phyloP scores from a whole-genome alignment of 2,113 vertebrate species.

The Crotalus viridis region DNA sequence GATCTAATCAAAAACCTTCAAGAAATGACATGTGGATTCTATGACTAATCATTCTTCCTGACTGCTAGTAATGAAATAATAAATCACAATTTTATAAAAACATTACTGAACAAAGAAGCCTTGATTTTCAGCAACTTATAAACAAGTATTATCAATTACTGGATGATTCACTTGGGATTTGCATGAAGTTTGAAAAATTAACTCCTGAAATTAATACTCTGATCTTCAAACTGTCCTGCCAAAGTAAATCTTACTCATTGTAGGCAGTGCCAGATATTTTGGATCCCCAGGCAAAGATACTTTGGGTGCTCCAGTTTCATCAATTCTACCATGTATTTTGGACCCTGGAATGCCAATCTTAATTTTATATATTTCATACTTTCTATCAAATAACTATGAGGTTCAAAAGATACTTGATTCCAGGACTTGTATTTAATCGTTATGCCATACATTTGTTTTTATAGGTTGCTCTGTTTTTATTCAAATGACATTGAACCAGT shows the following conservation, averaged over 20 bases:
- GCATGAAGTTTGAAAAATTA: not conserved
- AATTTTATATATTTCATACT: not conserved
- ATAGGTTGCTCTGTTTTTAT: not conserved
- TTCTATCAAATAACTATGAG: not conserved
- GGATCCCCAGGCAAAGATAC: not conserved
- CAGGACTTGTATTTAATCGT: not conserved
- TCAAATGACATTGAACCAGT: not conserved
- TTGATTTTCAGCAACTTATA: constrained; percentile 2
- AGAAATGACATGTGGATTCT: constrained; percentile 20
- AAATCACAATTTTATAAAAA: constrained; percentile 16
- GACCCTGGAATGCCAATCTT: not conserved
- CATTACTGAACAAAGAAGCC: not conserved
- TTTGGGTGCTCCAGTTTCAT: not conserved
- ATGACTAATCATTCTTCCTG: constrained; percentile 20
- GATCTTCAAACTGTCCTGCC: not conserved
- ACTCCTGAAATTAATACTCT: not conserved
- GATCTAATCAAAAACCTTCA: constrained; percentile 21
- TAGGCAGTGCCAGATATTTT: constrained; percentile 5
- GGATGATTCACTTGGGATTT: constrained; percentile 16
- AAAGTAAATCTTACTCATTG: constrained; percentile 4
- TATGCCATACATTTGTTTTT: not conserved
- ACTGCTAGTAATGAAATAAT: constrained; percentile 19
- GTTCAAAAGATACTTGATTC: not conserved
- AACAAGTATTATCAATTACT: constrained; percentile 14
- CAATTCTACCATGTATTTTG: not conserved